phyloP scores from a whole-genome alignment of 2,797 vertebrate species.

The Nyctalus aviator region DNA sequence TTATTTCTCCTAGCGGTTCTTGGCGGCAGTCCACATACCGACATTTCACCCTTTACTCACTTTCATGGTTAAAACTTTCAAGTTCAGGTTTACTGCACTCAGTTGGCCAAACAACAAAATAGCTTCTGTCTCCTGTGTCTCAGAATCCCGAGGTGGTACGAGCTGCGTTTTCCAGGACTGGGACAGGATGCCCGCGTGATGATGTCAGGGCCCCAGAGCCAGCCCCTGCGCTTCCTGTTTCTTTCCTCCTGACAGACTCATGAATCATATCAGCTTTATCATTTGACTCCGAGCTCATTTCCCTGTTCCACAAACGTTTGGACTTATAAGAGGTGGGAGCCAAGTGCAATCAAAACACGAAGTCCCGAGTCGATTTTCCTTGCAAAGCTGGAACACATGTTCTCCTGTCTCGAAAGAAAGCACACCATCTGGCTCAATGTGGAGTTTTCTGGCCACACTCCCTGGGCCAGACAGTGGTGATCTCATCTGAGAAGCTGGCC shows the following conservation, averaged over 20 bases:
- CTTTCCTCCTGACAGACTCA: constrained; percentile 75
- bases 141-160: not conserved
- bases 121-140: constrained; percentile 59
- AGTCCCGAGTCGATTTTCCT: not conserved
- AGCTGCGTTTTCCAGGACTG: constrained; percentile 66
- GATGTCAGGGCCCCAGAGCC: constrained; percentile 81
- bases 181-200: constrained; percentile 72
- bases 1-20: not conserved
- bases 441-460: constrained; percentile 64
- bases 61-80: constrained; percentile 30
- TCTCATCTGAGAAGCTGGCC: constrained; percentile 61
- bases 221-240: constrained; percentile 81
- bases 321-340: constrained; percentile 69
- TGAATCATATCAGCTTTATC: constrained; percentile 80
- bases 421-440: constrained; percentile 72
- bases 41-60: not conserved
- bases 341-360: constrained; percentile 79
- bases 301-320: constrained; percentile 80
- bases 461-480: constrained; percentile 67
- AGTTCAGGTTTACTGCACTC: not conserved
- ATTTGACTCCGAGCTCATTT: constrained; percentile 74
- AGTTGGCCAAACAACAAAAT: constrained; percentile 57
- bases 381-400: constrained; percentile 13
- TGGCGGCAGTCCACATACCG: not conserved
- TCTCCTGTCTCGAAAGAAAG: not conserved